phyloP scores from a whole-genome alignment of 2,888 invertebrate species.

The Parnassius glacialis region DNA sequence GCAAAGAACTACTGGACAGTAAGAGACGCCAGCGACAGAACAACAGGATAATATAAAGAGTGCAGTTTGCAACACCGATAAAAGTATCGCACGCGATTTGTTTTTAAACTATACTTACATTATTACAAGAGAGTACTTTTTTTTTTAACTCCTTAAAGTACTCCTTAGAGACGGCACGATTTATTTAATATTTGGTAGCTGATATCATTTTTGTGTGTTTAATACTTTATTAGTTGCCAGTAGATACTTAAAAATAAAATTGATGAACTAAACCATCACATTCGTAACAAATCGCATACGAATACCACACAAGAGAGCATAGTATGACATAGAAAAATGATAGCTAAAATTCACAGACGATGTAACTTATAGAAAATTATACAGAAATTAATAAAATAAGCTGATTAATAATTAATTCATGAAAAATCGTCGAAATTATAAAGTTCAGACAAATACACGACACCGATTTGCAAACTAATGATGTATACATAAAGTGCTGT shows the following conservation, averaged over 20 bases:
- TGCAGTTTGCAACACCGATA: conserved; percentile 81
- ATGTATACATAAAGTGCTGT: conserved; percentile 64
- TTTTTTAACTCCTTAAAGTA: too few species aligned
- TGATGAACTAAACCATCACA: neutral
- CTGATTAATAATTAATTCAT: conserved; percentile 45
- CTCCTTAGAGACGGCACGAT: too few species aligned
- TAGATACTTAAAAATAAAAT: too few species aligned
- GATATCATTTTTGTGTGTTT: too few species aligned
- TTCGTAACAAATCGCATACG: conserved; percentile 52
- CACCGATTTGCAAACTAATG: conserved; percentile 76
- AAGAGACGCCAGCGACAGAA: conserved; percentile 77
- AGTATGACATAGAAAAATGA: conserved; percentile 65
- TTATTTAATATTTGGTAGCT: too few species aligned
- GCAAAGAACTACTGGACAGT: conserved; percentile 49
- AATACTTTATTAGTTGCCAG: too few species aligned
- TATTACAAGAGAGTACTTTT: too few species aligned
- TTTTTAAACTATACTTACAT: neutral
- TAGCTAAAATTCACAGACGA: conserved; percentile 76
- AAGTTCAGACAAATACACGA: conserved; percentile 75
- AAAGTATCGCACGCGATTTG: conserved; percentile 59
- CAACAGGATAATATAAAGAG: conserved; percentile 78
- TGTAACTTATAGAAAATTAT: conserved; percentile 62
- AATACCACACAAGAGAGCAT: conserved; percentile 65
- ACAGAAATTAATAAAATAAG: conserved; percentile 58
- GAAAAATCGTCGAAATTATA: conserved; percentile 49